Evolutionary conservation across 2,113 vertebrate genomes (phyloP), one percentile per base, ranked within the genome.

Genomic region (Ictalurus punctatus): DNA sequence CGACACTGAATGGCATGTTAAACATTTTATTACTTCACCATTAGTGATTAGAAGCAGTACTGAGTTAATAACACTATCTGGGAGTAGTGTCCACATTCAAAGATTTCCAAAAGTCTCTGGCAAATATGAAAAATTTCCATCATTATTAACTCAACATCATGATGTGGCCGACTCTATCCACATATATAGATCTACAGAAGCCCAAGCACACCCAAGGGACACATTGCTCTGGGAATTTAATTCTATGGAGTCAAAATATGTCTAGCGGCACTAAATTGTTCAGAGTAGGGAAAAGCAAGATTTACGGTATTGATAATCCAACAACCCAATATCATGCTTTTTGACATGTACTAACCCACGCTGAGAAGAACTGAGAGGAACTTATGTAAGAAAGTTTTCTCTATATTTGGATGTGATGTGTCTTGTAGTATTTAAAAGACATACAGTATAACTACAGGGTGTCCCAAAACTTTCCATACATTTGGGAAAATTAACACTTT

Each of bases 21-120:
- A 48, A 3, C 2, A 21, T 40, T 23, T 40, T 10, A 44, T 27
- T 27, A 78, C 12, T 78, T 23, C 21, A 13, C 21, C 3, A 14
- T 2, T 27, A 27, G 23, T 27, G 12, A 78, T 23, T 30, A 6
- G 4, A 34, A 56, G 16, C 48, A 23, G 10, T 48, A 13, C 2
- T 76, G 4, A 14, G 19, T 23, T 48, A 25, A 76, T 25, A 48
- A 78, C 7, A 44, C 10, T 2, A 96, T 96, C 96, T 96, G 95
- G 96, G 96, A 96, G 96, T 94, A 92, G 86, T 91, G 93, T 92
- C 95, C 95, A 95, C 93, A 94, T 95, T 96, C 94, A 92, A 94
- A 94, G 95, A 94, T 94, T 93, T 94, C 95, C 76, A 88, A 88
- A 86, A 56, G 69, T 90, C 79, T 13, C 71, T 74, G 61, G 88